Evolutionary conservation across 1,140 invertebrate genomes (phyloP).

Genomic region (Nephotettix cincticeps): DNA sequence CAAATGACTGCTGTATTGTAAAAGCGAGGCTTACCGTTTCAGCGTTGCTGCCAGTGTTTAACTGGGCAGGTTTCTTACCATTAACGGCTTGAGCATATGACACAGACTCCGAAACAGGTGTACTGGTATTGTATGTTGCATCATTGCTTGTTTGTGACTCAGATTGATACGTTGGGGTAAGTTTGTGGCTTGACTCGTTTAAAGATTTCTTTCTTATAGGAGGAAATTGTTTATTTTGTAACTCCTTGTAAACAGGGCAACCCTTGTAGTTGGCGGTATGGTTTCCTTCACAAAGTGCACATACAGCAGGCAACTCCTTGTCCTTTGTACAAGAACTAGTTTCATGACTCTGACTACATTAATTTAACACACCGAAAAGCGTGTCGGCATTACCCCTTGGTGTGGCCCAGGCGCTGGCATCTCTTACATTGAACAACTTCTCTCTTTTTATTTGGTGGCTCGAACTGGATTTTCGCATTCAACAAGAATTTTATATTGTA

Average conservation of each 20-base stretch:
- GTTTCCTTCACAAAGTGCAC: background rate
- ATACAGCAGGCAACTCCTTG: background rate
- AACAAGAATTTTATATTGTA: background rate
- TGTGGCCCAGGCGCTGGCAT: background rate
- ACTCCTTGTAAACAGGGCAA: background rate
- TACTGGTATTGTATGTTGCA: no score
- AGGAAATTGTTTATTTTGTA: background rate
- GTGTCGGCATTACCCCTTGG: background rate
- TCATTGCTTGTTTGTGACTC: no score
- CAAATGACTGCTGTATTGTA: no score
- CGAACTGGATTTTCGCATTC: background rate
- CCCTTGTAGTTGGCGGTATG: background rate
- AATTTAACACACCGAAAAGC: background rate
- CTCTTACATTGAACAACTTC: conserved; percentile 3
- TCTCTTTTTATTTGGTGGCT: background rate
- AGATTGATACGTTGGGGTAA: no score
- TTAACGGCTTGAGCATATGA: no score
- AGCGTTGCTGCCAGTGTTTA: no score
- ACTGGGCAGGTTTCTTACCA: no score
- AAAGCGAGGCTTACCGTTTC: no score
- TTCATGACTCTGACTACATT: background rate
- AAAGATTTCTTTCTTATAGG: no score
- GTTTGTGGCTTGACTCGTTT: no score
- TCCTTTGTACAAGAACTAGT: background rate
- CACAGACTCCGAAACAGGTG: no score